phyloP scores from a whole-genome alignment of 2,797 vertebrate genomes.

The Tamandua tetradactyla region DNA sequence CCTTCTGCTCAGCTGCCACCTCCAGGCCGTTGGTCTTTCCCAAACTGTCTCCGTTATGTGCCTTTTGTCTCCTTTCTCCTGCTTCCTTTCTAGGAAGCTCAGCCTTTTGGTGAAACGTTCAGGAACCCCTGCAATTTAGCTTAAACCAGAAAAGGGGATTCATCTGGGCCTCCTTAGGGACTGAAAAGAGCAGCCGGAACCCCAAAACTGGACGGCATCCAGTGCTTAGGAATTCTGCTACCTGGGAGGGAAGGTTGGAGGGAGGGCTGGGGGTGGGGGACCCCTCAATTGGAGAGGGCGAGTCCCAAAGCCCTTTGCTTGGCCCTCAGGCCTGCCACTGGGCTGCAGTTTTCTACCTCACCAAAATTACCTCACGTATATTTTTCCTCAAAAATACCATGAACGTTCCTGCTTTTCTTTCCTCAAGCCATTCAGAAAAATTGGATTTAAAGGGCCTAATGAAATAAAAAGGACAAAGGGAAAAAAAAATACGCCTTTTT shows the following conservation, averaged over 20 bases:
- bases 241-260: not conserved
- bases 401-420: not conserved
- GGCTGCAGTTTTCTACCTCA: not conserved
- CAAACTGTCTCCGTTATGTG: not conserved
- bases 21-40: not conserved
- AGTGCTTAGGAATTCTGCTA: not conserved
- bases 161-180: not conserved
- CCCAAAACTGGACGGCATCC: not conserved
- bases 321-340: accelerated
- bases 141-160: not conserved
- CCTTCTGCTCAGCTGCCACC: not conserved
- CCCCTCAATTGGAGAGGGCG: accelerated
- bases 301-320: not conserved
- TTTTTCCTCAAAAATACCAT: not conserved
- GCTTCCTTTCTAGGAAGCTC: not conserved
- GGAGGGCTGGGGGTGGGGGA: accelerated
- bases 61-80: not conserved
- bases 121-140: not conserved
- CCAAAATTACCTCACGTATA: not conserved
- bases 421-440: not conserved
- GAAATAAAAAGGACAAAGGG: slow-evolving; percentile 18
- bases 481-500: not conserved
- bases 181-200: not conserved
- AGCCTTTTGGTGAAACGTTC: not conserved
- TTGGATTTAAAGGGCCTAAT: not conserved